Evolutionary conservation across 2,113 vertebrate species (phyloP).

Genomic region (Clupea harengus): DNA sequence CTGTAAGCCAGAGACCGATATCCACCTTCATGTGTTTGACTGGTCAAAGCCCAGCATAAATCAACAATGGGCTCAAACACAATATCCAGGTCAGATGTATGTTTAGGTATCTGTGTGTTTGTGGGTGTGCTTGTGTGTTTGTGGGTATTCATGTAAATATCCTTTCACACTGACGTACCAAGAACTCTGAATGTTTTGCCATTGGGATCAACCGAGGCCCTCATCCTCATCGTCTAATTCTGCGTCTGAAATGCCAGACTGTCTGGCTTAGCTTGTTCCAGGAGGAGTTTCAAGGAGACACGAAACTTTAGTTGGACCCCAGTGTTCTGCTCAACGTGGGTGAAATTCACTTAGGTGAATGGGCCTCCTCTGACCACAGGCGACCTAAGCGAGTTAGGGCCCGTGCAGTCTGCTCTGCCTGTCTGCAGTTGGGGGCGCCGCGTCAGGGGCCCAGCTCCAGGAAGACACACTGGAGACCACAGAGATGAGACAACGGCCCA

Average conservation of each 20-base stretch:
- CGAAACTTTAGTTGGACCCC: background rate
- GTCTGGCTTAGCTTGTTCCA: background rate
- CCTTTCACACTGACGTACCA: background rate
- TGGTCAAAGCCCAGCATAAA: background rate
- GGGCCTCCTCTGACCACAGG: background rate
- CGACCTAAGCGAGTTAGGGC: conserved; percentile 1
- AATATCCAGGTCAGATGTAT: background rate
- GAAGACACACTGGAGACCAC: background rate
- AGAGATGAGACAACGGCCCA: background rate
- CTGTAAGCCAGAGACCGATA: background rate
- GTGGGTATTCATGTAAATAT: background rate
- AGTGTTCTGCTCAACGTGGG: background rate
- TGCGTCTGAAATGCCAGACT: background rate
- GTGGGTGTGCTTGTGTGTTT: background rate
- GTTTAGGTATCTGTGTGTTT: background rate
- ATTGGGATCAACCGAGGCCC: background rate
- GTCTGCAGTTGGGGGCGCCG: background rate
- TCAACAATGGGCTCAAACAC: background rate
- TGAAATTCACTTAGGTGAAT: background rate
- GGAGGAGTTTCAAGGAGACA: background rate
- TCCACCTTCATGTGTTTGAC: background rate
- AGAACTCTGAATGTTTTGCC: background rate
- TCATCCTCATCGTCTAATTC: background rate
- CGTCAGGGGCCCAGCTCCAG: background rate
- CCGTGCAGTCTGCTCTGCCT: background rate